A percentile compares a stretch with the other conserved stretches of the same genome.
These are phyloP conservation scores for Dryas iulia DNA, from an alignment of 1,140 invertebrate genomes.

Conservation along the genomic window DNA sequence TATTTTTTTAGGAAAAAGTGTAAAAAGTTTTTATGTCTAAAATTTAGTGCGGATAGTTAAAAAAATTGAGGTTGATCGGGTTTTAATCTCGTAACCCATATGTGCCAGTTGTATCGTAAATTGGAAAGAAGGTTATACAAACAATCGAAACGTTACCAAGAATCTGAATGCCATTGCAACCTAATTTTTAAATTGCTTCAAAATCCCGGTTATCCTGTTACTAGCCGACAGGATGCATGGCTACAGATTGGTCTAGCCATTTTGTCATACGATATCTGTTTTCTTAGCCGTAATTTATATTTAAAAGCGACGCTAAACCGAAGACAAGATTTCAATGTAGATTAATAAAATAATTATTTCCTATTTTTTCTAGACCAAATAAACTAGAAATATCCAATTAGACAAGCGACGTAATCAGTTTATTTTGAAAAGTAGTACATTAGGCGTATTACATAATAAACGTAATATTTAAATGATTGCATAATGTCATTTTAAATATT, in stretches of 20 bases:
- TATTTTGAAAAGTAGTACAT: not conserved
- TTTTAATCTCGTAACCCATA: slow-evolving; percentile 36
- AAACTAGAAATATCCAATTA: not conserved
- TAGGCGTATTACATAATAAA: not conserved
- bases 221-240: slow-evolving; percentile 5
- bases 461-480: not conserved
- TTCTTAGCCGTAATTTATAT: slow-evolving; percentile 2
- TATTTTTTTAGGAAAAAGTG: not conserved
- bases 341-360: not conserved
- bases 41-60: not conserved
- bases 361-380: not conserved
- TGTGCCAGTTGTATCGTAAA: slow-evolving; percentile 36
- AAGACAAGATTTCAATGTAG: not conserved
- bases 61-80: slow-evolving; percentile 34
- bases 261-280: slow-evolving; percentile 20
- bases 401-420: not conserved
- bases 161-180: slow-evolving; percentile 45
- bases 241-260: slow-evolving; percentile 3
- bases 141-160: slow-evolving; percentile 47
- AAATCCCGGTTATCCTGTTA: slow-evolving; percentile 62
- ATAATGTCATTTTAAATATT: not conserved
- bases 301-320: not conserved
- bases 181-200: slow-evolving; percentile 54
- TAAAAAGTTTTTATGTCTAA: not conserved
- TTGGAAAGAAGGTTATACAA: slow-evolving; percentile 47